Base-by-base conservation (phyloP, 2,113 vertebrate species). In the Hippocampus comes region DNA sequence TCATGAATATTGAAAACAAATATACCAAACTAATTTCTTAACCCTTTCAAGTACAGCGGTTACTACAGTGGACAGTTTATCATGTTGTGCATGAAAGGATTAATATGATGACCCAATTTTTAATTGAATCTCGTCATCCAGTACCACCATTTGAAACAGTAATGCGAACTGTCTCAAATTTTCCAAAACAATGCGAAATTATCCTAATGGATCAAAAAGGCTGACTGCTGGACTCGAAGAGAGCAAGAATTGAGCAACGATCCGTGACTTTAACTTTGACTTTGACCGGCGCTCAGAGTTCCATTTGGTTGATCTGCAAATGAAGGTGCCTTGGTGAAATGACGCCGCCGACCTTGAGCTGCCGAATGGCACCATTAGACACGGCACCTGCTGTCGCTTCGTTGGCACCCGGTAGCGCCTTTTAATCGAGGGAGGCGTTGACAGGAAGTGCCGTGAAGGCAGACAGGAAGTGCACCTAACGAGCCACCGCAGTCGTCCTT, bases 401-500 rank as follows among this genome's bases (percentile, higher is more conserved):
- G 20, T 61, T 14, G 17, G 27, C 7, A 20, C 25, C 41, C 2
- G 3, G 25, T 49, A 23, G n/a, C 64, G n/a, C n/a, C 43, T 34
- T 67, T 34, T 67, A 53, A 34, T 67, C 14, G 15, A 51, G 17
- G 46, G 11, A 38, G 30, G 15, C 4, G 34, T 10, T 4, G 74
- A 71, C 23, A 34, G 61, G 59, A 43, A 53, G 68, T 42, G 23
- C 11, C 7, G 53, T n/a, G 51, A 42, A 76, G 30, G 43, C 51
- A 71, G 66, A 63, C 25, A 70, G 68, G 72, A 48, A 71, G 56
- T 38, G 66, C 46, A 72, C 67, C 67, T 72, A 42, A 72, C 77
- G 64, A 70, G 57, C 60, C 27, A 64, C 67, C 56, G 48, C 70
- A 66, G 85, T 84, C 70, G 73, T 83, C 75, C 72, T 87, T 87